These are phyloP conservation scores for Symphodus melops DNA, from an alignment of 2,113 vertebrate genomes.

Conservation along the genomic window DNA sequence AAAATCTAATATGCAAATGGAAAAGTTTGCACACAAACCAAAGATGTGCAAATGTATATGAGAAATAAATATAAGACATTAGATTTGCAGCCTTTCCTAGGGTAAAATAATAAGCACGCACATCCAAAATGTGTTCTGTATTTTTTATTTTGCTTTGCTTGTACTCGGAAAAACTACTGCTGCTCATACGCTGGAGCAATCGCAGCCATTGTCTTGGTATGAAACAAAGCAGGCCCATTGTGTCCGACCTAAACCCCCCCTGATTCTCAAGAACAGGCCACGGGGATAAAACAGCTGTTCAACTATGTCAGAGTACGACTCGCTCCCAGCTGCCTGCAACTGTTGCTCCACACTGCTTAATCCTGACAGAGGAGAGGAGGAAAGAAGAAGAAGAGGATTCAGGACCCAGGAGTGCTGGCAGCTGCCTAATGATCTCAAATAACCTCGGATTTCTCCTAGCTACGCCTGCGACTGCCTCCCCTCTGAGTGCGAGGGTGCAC, in stretches of 20 bases:
- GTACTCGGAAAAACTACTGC: conserved; percentile 5
- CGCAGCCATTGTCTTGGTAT: conserved; percentile 62
- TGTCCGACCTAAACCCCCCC: conserved; percentile 55
- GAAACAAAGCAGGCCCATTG: conserved; percentile 76
- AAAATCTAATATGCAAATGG: conserved; percentile 33
- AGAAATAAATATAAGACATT: neutral
- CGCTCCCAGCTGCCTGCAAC: conserved; percentile 77
- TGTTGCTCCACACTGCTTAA: conserved; percentile 63
- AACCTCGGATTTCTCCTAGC: conserved; percentile 77
- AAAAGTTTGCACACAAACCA: conserved; percentile 18
- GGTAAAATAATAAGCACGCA: conserved; percentile 12
- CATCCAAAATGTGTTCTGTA: conserved; percentile 4
- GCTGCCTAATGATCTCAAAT: conserved; percentile 81
- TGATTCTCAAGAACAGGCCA: conserved; percentile 56
- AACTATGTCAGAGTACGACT: conserved; percentile 65
- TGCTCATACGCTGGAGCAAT: conserved; percentile 43
- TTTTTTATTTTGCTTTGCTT: conserved; percentile 28
- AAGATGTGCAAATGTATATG: conserved; percentile 17
- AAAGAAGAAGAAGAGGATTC: conserved; percentile 5
- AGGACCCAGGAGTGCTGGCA: conserved; percentile 66
- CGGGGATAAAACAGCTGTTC: conserved; percentile 76
- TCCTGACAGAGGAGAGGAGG: conserved; percentile 29
- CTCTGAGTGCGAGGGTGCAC: conserved; percentile 70
- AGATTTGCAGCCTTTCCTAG: conserved; percentile 1
- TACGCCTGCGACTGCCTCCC: conserved; percentile 72